phyloP scores from a whole-genome alignment of 2,888 invertebrate species.

The Sinhomidia bicolor region DNA sequence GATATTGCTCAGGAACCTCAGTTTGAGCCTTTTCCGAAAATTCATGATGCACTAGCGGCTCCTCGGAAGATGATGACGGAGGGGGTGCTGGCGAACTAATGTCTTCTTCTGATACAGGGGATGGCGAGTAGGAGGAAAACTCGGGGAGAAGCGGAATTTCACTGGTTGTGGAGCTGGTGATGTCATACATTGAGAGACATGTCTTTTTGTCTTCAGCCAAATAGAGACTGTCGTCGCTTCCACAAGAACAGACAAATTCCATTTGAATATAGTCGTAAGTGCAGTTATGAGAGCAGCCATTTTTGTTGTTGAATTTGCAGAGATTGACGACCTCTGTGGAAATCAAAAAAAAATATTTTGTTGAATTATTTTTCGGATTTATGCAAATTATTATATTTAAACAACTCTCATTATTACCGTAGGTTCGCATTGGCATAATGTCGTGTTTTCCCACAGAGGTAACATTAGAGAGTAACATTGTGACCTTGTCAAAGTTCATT shows the following conservation, averaged over 20 bases:
- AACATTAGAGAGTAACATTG: constrained; percentile 57
- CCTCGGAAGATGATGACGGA: constrained; percentile 60
- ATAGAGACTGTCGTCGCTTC: constrained; percentile 83
- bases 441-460: constrained; percentile 46
- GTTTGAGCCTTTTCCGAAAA: constrained; percentile 56
- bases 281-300: constrained; percentile 87
- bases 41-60: constrained; percentile 74
- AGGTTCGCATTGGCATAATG: constrained; percentile 63
- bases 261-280: constrained; percentile 85
- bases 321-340: constrained; percentile 84
- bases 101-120: constrained; percentile 11
- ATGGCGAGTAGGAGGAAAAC: constrained; percentile 60
- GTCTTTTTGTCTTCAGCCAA: constrained; percentile 82
- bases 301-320: constrained; percentile 86
- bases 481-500: constrained; percentile 82
- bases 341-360: constrained; percentile 37
- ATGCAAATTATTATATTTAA: too few relatives aligned
- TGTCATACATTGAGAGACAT: constrained; percentile 81
- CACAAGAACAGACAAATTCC: constrained; percentile 87
- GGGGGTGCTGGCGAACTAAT: constrained; percentile 74
- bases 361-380: background rate
- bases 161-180: constrained; percentile 80
- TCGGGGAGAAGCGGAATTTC: constrained; percentile 77
- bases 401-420: constrained; percentile 71
- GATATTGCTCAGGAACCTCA: background rate